These are phyloP conservation scores for Bombus ignitus DNA, from an alignment of 1,140 invertebrate genomes.

Conservation along the genomic window DNA sequence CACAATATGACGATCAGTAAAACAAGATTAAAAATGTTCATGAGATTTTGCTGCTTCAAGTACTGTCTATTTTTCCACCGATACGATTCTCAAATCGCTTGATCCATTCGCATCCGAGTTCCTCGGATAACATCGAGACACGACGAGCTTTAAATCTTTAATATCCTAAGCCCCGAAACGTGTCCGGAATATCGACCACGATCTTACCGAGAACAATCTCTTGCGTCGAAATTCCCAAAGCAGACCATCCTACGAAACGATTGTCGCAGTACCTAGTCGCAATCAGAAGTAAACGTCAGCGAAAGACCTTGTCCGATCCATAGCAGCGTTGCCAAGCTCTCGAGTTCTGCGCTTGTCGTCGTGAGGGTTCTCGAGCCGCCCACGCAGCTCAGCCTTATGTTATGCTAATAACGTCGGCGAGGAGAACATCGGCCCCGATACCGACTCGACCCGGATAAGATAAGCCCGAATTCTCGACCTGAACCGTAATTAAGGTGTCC, in stretches of 20 bases:
- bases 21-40: not conserved
- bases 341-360: constrained; percentile 36
- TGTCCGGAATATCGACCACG: not conserved
- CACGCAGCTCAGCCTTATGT: constrained; percentile 59
- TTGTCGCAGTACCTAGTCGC: not conserved
- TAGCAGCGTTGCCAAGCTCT: constrained; percentile 16
- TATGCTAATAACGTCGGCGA: constrained; percentile 63
- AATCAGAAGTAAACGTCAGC: constrained; percentile 32
- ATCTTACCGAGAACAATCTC: not conserved
- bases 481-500: constrained; percentile 57
- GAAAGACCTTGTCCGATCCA: constrained; percentile 24
- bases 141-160: not conserved
- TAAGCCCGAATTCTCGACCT: constrained; percentile 42
- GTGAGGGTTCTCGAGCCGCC: constrained; percentile 55
- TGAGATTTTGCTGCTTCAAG: not conserved
- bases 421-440: constrained; percentile 56
- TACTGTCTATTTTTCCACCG: not conserved
- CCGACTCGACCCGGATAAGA: constrained; percentile 60
- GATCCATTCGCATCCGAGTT: not conserved
- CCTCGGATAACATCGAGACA: not conserved
- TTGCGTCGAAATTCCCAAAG: not conserved
- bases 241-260: not conserved
- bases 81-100: not conserved
- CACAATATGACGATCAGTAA: too few relatives aligned
- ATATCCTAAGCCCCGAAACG: not conserved